These are phyloP conservation scores for Drosophila flavopinicola DNA, from an alignment of 2,888 invertebrate species.

Conservation along the genomic window DNA sequence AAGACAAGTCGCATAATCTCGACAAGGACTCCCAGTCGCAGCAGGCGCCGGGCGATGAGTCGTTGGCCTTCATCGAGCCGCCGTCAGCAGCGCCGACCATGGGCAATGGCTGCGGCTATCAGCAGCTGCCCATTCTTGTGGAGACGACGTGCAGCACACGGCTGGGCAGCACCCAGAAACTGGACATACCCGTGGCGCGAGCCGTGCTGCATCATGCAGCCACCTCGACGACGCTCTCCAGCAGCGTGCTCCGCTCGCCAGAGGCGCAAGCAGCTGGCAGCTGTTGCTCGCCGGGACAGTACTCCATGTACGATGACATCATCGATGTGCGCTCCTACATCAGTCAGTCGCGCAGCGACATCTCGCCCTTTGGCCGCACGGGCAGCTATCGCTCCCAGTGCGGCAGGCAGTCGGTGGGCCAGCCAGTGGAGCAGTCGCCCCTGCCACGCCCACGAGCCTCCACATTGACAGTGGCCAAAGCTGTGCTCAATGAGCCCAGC, in stretches of 20 bases:
- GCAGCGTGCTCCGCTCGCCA: conserved; percentile 61
- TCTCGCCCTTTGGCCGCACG: conserved; percentile 89
- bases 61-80: conserved; percentile 75
- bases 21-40: too few species aligned
- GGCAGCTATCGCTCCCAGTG: conserved; percentile 90
- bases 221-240: conserved; percentile 66
- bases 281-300: conserved; percentile 85
- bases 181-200: conserved; percentile 84
- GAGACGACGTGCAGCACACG: conserved; percentile 84
- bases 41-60: conserved; percentile 64
- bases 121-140: conserved; percentile 88
- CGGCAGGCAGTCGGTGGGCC: conserved; percentile 84
- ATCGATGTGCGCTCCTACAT: conserved; percentile 90
- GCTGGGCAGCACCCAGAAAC: conserved; percentile 77
- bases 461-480: conserved; percentile 79
- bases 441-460: conserved; percentile 84
- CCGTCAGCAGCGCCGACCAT: conserved; percentile 3
- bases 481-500: conserved; percentile 38
- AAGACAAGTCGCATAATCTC: conserved; percentile 21
- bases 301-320: conserved; percentile 87
- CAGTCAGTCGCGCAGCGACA: conserved; percentile 90
- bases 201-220: conserved; percentile 73
- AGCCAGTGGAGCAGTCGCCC: conserved; percentile 81
- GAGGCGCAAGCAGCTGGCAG: conserved; percentile 56
- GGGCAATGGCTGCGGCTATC: conserved; percentile 85